These are phyloP conservation scores for Desoria tigrina DNA, from an alignment of 2,888 invertebrate genomes.

Conservation along the genomic window DNA sequence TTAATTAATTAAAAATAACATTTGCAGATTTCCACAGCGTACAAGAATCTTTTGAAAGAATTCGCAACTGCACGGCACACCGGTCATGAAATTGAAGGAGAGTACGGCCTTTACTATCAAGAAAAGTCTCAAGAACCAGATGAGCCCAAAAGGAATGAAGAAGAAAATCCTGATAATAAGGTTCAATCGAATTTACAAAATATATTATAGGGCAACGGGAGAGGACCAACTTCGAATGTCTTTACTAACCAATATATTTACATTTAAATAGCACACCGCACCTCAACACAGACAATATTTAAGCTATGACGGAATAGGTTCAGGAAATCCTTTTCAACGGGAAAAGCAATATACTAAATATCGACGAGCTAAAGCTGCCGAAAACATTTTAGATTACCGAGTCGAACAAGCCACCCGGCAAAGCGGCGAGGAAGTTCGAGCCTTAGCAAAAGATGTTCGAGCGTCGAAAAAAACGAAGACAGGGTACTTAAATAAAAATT, in stretches of 20 bases:
- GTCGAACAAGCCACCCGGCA: constrained; percentile 55
- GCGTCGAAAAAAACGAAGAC: constrained; percentile 71
- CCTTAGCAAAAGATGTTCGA: constrained; percentile 67
- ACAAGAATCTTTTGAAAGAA: constrained; percentile 69
- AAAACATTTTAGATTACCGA: constrained; percentile 65
- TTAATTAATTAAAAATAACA: no score
- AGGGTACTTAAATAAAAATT: constrained; percentile 62
- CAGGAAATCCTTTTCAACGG: constrained; percentile 75
- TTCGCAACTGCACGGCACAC: constrained; percentile 66
- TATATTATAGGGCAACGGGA: no score
- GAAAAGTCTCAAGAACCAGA: constrained; percentile 58
- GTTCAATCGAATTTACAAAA: no score
- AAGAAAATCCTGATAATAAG: constrained; percentile 49
- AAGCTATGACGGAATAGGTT: constrained; percentile 74
- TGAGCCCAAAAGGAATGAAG: constrained; percentile 60
- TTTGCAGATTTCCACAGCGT: constrained; percentile 71
- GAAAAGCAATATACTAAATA: constrained; percentile 74
- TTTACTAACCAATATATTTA: not conserved
- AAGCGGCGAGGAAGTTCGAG: constrained; percentile 61
- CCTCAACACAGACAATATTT: constrained; percentile 87
- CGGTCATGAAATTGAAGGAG: constrained; percentile 57
- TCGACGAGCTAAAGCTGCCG: constrained; percentile 69
- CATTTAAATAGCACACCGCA: constrained; percentile 72
- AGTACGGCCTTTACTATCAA: constrained; percentile 56
- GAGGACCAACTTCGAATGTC: no score